Conservation (phyloP, 2,888 invertebrate species). For the Dynastes hyllus region DNA sequence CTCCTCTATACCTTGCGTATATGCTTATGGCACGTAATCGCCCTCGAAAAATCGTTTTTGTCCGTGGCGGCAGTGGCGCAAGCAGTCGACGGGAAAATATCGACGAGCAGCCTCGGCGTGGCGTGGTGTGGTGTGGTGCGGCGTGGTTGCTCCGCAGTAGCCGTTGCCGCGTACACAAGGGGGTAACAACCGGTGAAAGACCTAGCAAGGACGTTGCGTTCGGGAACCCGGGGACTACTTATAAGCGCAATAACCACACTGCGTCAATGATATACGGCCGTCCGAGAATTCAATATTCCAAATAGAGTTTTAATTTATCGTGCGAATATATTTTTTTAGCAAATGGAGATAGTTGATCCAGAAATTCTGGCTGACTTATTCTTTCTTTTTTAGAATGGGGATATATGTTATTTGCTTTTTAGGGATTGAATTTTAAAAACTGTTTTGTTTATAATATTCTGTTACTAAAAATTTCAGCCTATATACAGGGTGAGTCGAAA, state of each 20-base stretch:
- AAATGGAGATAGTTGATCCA: too few relatives aligned
- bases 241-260: slow-evolving; percentile 17
- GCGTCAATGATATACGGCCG: slow-evolving; percentile 22
- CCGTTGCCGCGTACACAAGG: slow-evolving; percentile 29
- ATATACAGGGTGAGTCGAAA: too few relatives aligned
- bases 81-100: neutral
- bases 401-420: too few relatives aligned
- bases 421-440: too few relatives aligned
- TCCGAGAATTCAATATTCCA: neutral
- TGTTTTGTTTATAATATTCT: too few relatives aligned
- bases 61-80: neutral
- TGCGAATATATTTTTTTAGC: too few relatives aligned
- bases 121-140: neutral
- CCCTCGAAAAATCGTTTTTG: slow-evolving; percentile 11
- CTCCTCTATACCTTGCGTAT: neutral
- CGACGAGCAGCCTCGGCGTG: slow-evolving; percentile 21
- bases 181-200: slow-evolving; percentile 46
- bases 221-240: slow-evolving; percentile 9
- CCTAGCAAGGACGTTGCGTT: slow-evolving; percentile 42
- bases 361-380: too few relatives aligned
- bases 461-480: too few relatives aligned
- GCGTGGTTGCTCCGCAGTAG: slow-evolving; percentile 16
- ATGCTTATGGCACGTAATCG: slow-evolving; percentile 6
- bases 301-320: too few relatives aligned
- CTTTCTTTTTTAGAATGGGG: too few relatives aligned